phyloP scores from a whole-genome alignment of 2,113 vertebrate genomes.

The Urocolius indicus region DNA sequence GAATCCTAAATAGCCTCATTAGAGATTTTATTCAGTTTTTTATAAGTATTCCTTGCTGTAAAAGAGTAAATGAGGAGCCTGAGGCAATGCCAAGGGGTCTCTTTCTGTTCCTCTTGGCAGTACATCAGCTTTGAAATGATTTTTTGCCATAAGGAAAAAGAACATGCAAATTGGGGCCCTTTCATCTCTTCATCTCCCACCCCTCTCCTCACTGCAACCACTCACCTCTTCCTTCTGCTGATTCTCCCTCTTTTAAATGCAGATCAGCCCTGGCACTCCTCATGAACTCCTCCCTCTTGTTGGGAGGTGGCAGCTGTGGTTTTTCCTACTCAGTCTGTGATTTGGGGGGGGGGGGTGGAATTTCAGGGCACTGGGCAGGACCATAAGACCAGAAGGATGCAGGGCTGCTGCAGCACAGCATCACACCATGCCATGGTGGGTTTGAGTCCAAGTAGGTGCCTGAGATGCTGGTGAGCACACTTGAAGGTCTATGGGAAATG shows the following conservation, averaged over 20 bases:
- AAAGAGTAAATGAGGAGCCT: constrained; percentile 31
- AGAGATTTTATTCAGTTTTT: constrained; percentile 28
- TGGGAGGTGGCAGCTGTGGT: not conserved
- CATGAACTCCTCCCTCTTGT: not conserved
- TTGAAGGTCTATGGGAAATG: not conserved
- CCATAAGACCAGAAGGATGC: fast-evolving
- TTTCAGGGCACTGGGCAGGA: not conserved
- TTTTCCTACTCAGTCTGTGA: not conserved
- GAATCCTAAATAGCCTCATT: not conserved
- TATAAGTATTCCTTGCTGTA: not conserved
- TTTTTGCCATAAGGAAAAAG: constrained; percentile 20
- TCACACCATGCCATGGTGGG: fast-evolving
- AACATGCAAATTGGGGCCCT: constrained; percentile 1
- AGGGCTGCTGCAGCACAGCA: fast-evolving
- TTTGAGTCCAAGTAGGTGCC: not conserved
- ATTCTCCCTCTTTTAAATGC: constrained; percentile 4
- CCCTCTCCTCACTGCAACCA: not conserved
- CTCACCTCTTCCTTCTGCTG: not conserved
- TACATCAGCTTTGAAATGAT: constrained; percentile 47
- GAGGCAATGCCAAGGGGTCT: constrained; percentile 37
- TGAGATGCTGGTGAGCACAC: not conserved
- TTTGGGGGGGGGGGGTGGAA: no score
- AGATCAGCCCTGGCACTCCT: constrained; percentile 16
- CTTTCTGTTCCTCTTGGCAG: constrained; percentile 35
- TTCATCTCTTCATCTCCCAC: constrained; percentile 29